Percentiles rank a stretch among this genome's conserved stretches.
Evolutionary conservation across 2,888 invertebrate species (phyloP).

Genomic region (Limnephilus auricula): DNA sequence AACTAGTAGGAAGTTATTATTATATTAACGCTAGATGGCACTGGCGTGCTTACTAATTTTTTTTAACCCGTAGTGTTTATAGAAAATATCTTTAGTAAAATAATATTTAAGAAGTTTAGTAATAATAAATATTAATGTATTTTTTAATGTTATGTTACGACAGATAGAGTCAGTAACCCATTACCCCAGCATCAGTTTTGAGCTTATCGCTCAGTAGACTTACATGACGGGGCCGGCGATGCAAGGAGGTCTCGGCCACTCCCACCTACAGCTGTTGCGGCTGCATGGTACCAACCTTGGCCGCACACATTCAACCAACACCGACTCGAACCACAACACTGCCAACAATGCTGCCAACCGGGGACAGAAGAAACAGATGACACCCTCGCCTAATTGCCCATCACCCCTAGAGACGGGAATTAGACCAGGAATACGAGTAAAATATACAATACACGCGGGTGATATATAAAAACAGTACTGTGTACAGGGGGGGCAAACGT

Average conservation of each 20-base stretch:
- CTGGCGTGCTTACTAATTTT: background rate
- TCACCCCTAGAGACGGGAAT: background rate
- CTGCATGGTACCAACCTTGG: conserved; percentile 24
- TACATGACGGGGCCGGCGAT: background rate
- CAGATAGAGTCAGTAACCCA: background rate
- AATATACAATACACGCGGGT: background rate
- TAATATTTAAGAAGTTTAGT: background rate
- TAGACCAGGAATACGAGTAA: background rate
- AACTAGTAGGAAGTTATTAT: background rate
- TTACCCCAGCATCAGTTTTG: background rate
- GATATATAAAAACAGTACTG: background rate
- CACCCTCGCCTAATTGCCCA: conserved; percentile 5
- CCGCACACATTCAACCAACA: conserved; percentile 9
- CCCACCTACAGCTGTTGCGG: conserved; percentile 20
- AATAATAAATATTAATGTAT: background rate
- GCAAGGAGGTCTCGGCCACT: conserved; percentile 39
- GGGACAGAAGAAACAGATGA: background rate
- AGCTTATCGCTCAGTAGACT: background rate
- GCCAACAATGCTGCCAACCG: conserved; percentile 3
- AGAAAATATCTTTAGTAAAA: background rate
- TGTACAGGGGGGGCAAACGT: background rate
- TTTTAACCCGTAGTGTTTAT: background rate
- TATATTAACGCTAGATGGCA: too few species aligned
- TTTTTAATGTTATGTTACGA: background rate
- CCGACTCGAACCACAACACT: background rate